Conservation (phyloP, 2,797 vertebrate species). For the Nyctalus aviator region DNA sequence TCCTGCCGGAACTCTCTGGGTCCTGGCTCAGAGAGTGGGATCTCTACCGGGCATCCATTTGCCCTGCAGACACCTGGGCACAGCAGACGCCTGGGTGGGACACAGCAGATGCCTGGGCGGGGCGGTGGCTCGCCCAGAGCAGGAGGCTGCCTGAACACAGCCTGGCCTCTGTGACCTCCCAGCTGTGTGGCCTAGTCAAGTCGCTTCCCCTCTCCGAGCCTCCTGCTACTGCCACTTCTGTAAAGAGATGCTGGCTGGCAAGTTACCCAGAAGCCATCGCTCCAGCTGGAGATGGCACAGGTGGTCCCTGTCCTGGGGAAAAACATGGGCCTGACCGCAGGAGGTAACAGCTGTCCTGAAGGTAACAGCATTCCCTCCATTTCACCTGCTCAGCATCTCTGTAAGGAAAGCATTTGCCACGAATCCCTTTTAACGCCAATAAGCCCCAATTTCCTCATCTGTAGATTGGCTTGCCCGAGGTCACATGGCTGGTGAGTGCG, state of each 20-base stretch:
- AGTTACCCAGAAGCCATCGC: background rate
- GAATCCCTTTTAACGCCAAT: too few species aligned
- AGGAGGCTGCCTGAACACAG: too few species aligned
- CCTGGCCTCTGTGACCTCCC: background rate
- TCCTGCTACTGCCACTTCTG: background rate
- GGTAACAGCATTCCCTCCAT: background rate
- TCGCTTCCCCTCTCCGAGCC: background rate
- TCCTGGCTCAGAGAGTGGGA: background rate
- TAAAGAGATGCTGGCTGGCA: background rate
- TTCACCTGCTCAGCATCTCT: accelerated
- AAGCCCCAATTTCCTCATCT: background rate
- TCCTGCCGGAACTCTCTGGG: background rate
- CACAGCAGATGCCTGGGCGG: background rate
- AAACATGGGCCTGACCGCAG: accelerated
- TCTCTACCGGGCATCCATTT: background rate
- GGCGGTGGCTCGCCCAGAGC: background rate
- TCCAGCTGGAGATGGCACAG: background rate
- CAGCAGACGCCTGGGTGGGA: background rate
- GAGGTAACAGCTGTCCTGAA: background rate
- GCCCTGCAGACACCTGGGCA: too few species aligned
- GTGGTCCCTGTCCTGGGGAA: accelerated
- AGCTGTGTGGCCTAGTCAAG: background rate
- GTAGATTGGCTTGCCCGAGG: background rate
- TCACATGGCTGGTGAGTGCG: background rate
- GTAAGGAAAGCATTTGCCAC: accelerated